Conservation (phyloP, 2,797 vertebrate species). For the Tarsius wallacei region DNA sequence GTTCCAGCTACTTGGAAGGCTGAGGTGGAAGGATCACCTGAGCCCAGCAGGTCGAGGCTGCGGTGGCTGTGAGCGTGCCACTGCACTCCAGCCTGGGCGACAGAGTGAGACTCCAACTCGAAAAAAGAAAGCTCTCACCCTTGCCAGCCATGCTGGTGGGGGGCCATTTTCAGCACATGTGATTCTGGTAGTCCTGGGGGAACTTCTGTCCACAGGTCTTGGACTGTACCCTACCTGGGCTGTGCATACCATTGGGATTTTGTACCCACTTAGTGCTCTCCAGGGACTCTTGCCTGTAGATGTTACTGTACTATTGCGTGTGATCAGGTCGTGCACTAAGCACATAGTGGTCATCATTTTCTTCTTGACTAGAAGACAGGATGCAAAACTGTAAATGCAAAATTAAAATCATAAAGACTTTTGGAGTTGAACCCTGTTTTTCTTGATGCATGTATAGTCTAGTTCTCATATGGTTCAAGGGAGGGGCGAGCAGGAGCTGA, state of each 20-base stretch:
- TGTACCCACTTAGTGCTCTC: rapidly evolving
- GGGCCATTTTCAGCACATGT: no score
- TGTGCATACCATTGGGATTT: rapidly evolving
- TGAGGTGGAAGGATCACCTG: no score
- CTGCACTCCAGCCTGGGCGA: no score
- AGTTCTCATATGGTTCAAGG: neutral
- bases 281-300: neutral
- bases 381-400: neutral
- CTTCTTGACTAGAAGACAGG: neutral
- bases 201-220: neutral
- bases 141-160: rapidly evolving
- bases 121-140: neutral
- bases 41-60: no score
- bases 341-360: no score
- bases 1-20: no score
- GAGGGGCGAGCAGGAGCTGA: neutral
- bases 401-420: neutral
- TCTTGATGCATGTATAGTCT: rapidly evolving
- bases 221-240: neutral
- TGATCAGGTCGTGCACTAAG: neutral
- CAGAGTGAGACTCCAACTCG: no score
- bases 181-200: neutral
- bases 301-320: neutral
- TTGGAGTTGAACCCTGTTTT: neutral
- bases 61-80: no score